Evolutionary conservation across 2,888 invertebrate species (phyloP).

Genomic region (Oligia fasciuncula): DNA sequence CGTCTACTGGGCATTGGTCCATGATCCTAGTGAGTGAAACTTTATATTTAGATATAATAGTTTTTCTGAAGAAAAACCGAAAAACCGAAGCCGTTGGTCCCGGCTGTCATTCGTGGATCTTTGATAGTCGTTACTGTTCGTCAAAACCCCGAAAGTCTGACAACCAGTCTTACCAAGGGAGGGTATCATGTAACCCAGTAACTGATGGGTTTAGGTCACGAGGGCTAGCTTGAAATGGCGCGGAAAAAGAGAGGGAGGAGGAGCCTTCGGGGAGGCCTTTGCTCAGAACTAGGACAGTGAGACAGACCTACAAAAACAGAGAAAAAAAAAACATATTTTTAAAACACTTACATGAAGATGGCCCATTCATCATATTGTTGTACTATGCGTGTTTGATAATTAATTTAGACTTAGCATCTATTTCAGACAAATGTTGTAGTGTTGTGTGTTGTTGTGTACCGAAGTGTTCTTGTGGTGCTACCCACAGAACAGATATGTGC

Average conservation of each 20-base stretch:
- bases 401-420: background rate
- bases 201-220: too few relatives aligned
- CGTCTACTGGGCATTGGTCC: slow-evolving; percentile 93
- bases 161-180: too few relatives aligned
- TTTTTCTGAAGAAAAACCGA: background rate
- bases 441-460: too few relatives aligned
- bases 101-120: too few relatives aligned
- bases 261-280: background rate
- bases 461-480: background rate
- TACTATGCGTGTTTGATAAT: background rate
- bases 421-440: background rate
- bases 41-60: background rate
- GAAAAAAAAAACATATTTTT: background rate
- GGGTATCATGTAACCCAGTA: too few relatives aligned
- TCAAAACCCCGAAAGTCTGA: too few relatives aligned
- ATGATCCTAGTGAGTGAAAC: slow-evolving; percentile 91
- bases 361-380: background rate
- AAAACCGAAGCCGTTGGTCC: too few relatives aligned
- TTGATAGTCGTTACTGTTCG: too few relatives aligned
- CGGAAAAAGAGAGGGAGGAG: too few relatives aligned
- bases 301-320: background rate
- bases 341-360: background rate
- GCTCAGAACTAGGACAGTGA: background rate
- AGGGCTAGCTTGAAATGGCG: too few relatives aligned
- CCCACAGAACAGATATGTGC: background rate